These are phyloP conservation scores for Coecobrya sp. DNA, from an alignment of 2,888 invertebrate genomes.

Conservation along the genomic window DNA sequence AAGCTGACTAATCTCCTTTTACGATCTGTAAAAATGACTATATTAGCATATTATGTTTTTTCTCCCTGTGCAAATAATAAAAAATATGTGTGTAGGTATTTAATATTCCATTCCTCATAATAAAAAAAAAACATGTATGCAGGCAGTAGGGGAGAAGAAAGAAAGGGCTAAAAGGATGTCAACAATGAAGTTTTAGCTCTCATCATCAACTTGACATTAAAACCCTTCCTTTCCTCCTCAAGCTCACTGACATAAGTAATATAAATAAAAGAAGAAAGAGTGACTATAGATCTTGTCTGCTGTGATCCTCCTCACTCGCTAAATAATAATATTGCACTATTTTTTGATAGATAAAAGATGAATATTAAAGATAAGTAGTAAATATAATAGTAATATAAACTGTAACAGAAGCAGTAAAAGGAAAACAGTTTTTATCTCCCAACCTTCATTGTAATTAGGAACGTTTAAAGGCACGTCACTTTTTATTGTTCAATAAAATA, in stretches of 20 bases:
- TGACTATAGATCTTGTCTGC: neutral
- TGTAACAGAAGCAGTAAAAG: constrained; percentile 14
- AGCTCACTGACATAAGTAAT: neutral
- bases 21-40: constrained; percentile 59
- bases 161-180: constrained; percentile 67
- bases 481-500: constrained; percentile 73
- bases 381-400: constrained; percentile 1
- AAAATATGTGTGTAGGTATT: neutral
- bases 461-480: constrained; percentile 51
- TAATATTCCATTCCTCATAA: neutral
- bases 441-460: neutral
- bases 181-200: constrained; percentile 40
- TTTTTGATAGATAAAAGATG: constrained; percentile 13
- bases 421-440: neutral
- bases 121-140: neutral
- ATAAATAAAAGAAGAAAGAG: constrained; percentile 15
- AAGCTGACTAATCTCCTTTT: constrained; percentile 46
- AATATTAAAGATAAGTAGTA: neutral
- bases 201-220: constrained; percentile 67
- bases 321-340: constrained; percentile 8
- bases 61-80: constrained; percentile 24
- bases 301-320: neutral
- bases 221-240: constrained; percentile 50
- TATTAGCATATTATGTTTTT: constrained; percentile 49
- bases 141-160: neutral